These are phyloP conservation scores for Poecilia gillii DNA, from an alignment of 2,797 vertebrate species.

Conservation along the genomic window DNA sequence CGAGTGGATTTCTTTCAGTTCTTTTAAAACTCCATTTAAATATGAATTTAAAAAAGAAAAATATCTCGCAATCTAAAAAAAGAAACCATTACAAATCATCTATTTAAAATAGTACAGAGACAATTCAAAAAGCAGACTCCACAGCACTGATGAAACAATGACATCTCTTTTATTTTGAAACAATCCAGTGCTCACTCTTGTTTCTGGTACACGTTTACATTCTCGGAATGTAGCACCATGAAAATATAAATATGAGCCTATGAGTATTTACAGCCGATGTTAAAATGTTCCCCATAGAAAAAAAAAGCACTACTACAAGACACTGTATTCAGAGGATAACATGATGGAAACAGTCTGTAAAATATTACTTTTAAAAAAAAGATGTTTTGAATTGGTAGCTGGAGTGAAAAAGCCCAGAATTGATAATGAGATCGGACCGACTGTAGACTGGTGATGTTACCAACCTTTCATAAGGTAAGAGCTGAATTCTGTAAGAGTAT, in stretches of 20 bases:
- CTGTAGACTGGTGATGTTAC: conserved; percentile 16
- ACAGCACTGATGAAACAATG: conserved; percentile 58
- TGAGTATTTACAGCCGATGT: conserved; percentile 56
- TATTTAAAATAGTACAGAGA: background rate
- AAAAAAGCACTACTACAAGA: conserved; percentile 13
- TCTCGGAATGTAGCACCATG: conserved; percentile 73
- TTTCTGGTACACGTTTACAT: conserved; percentile 63
- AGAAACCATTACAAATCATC: background rate
- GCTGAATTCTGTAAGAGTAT: background rate
- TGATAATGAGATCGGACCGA: background rate
- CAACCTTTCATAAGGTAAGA: background rate
- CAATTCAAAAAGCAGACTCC: background rate
- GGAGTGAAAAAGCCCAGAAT: background rate
- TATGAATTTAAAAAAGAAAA: rapidly evolving
- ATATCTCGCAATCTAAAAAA: no score
- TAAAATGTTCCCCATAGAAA: conserved; percentile 56
- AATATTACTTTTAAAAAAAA: background rate
- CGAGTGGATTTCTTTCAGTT: background rate
- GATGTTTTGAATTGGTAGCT: conserved; percentile 1
- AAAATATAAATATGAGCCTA: conserved; percentile 67
- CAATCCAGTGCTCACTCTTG: conserved; percentile 45
- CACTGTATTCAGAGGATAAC: conserved; percentile 9
- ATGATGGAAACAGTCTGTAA: background rate
- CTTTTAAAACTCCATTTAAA: background rate
- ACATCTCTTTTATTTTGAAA: conserved; percentile 71